Base-by-base conservation (phyloP, 2,113 vertebrate genomes). In the Rostratula benghalensis region DNA sequence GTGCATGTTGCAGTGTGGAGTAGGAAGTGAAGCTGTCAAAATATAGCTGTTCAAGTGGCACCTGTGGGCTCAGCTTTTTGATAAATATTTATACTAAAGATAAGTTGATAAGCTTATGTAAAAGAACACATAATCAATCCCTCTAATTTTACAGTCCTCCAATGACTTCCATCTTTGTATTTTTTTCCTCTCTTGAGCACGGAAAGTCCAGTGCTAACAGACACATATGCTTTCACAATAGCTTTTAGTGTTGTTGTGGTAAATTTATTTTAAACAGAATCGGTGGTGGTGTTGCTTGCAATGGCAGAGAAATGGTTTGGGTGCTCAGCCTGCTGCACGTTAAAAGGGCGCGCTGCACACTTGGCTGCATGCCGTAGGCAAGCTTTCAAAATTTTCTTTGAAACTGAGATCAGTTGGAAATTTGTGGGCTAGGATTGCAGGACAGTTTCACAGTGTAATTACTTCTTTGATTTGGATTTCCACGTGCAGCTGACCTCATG, bases 401-500 rank as follows among this genome's bases (percentile, higher is more conserved):
- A 71, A 82, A 68, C 30, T 10, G 37, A 46, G 64, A 27, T 51
- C 37, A 59, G 16, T 17, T 77, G 54, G 53, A 65, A 75, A 67
- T 80, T 30, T 45, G 17, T 27, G 35, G 35, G 27, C 60, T 48
- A 48, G 21, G 13, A 48, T 4, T 56, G 64, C 18, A 85, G 12
- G 48, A 30, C 7, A 39, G 16, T 70, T 87, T 78, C 6, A 1
- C 37, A 53, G 9, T 27, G 6, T 63, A 21, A 43, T 7, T 63
- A 54, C 19, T 87, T 0, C 0, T 64, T 90, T 80, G 20, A 27
- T 33, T 76, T 75, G 50, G 7, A 60, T 88, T 90, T 78, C 33
- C 5, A 5, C 3, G 0, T 60, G 65, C 51, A 82, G 0, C 18
- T 54, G 1, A 0, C 33, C 70, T 92, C 16, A 16, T 0, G 3